Percentiles rank a stretch among this genome's conserved stretches.
These are phyloP conservation scores for Pyxicephalus adspersus DNA, from an alignment of 2,113 vertebrate species.

Conservation along the genomic window DNA sequence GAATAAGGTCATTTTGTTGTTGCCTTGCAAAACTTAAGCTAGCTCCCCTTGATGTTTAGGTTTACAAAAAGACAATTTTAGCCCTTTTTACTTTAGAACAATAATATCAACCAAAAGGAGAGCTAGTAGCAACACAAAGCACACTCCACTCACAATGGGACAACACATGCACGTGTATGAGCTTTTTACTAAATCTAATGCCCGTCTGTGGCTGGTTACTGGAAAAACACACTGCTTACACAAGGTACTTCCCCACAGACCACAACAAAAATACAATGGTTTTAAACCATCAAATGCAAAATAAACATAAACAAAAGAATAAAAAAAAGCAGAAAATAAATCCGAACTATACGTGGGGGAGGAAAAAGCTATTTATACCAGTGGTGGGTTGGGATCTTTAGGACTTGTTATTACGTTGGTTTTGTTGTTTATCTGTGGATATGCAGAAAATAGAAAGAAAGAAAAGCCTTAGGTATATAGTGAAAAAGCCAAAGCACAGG, in stretches of 20 bases:
- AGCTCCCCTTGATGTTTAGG: slow-evolving; percentile 68
- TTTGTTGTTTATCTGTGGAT: slow-evolving; percentile 98
- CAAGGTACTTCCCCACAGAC: slow-evolving; percentile 63
- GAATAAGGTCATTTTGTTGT: slow-evolving; percentile 76
- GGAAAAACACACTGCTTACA: slow-evolving; percentile 62
- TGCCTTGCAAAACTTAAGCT: slow-evolving; percentile 66
- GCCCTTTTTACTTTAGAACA: not conserved
- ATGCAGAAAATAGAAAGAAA: slow-evolving; percentile 85
- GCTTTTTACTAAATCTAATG: slow-evolving; percentile 59
- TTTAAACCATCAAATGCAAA: slow-evolving; percentile 66
- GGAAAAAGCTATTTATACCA: slow-evolving; percentile 87
- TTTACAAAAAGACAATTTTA: slow-evolving; percentile 15
- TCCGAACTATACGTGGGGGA: slow-evolving; percentile 71
- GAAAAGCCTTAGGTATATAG: slow-evolving; percentile 71
- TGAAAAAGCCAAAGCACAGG: not conserved
- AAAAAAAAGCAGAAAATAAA: slow-evolving; percentile 59
- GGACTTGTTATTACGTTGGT: slow-evolving; percentile 96
- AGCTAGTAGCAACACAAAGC: slow-evolving; percentile 71
- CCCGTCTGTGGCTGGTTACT: slow-evolving; percentile 61
- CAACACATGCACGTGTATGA: slow-evolving; percentile 73
- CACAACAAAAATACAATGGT: slow-evolving; percentile 53
- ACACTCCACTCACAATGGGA: slow-evolving; percentile 64
- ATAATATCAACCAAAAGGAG: slow-evolving; percentile 66
- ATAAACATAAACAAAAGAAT: slow-evolving; percentile 61
- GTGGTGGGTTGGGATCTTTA: slow-evolving; percentile 94